These are phyloP conservation scores for Eupristina koningsbergeri DNA, from an alignment of 1,140 invertebrate species.

Conservation along the genomic window DNA sequence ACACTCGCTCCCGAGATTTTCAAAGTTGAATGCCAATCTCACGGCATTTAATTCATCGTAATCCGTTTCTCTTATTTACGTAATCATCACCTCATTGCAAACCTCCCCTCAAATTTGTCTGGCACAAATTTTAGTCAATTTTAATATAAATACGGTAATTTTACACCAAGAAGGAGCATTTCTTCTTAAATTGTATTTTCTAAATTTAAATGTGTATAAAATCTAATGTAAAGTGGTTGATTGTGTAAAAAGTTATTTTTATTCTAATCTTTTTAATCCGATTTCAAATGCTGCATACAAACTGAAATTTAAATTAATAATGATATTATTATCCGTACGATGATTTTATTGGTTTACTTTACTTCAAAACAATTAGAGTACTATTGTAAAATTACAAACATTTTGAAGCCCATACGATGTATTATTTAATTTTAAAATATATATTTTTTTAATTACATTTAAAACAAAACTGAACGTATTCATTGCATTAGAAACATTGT, in stretches of 20 bases:
- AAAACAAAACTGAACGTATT: neutral
- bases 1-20: too few species aligned
- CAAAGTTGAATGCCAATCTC: neutral
- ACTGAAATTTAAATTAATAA: neutral
- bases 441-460: neutral
- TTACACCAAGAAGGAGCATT: neutral
- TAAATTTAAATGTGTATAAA: too few species aligned
- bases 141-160: neutral
- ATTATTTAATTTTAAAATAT: neutral
- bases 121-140: conserved; percentile 14
- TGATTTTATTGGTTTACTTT: neutral
- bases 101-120: neutral
- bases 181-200: too few species aligned
- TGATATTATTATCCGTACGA: neutral
- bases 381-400: neutral
- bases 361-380: neutral
- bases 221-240: neutral
- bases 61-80: neutral
- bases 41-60: neutral
- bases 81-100: neutral
- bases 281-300: neutral
- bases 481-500: neutral
- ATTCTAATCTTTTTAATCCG: neutral
- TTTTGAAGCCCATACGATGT: neutral
- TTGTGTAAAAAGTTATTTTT: neutral